Conservation (phyloP, 1,140 invertebrate species). For the Sipha flava region DNA sequence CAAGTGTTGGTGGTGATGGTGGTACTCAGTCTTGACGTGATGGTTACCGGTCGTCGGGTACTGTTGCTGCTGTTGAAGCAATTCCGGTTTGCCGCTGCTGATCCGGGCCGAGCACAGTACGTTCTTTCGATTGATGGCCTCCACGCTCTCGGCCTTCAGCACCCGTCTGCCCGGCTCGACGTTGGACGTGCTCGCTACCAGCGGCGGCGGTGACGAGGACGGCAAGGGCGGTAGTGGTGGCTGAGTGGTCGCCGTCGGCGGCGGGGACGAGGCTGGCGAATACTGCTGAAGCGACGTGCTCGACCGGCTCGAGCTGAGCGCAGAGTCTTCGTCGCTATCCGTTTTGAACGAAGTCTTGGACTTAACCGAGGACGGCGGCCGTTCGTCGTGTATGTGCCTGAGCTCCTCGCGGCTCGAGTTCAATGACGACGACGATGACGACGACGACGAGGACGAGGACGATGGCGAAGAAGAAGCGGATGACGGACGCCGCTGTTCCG, state of each 20-base stretch:
- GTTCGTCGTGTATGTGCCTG: slow-evolving; percentile 26
- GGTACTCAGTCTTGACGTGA: slow-evolving; percentile 14
- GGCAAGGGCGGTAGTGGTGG: slow-evolving; percentile 46
- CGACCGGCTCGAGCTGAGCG: slow-evolving; percentile 67
- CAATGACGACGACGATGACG: slow-evolving; percentile 39
- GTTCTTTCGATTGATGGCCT: slow-evolving; percentile 75
- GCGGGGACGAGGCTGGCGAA: slow-evolving; percentile 53
- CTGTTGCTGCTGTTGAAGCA: neutral
- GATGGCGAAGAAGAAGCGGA: neutral
- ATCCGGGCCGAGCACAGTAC: slow-evolving; percentile 77
- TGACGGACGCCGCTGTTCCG: neutral
- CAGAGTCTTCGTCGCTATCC: slow-evolving; percentile 78
- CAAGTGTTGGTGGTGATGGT: neutral
- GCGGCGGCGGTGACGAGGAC: slow-evolving; percentile 54
- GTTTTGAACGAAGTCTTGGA: slow-evolving; percentile 44
- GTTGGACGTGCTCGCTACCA: slow-evolving; percentile 51
- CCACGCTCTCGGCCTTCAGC: slow-evolving; percentile 65
- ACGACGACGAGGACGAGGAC: slow-evolving; percentile 39
- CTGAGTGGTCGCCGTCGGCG: slow-evolving; percentile 42
- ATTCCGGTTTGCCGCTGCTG: slow-evolving; percentile 55
- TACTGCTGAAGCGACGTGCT: slow-evolving; percentile 56
- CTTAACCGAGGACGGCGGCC: neutral
- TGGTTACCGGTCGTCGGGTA: neutral
- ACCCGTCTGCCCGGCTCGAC: slow-evolving; percentile 52
- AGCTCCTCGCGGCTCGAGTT: slow-evolving; percentile 40